Evolutionary conservation across 2,888 invertebrate genomes (phyloP), one percentile per base, ranked within the genome.

Genomic region (Epistrophella euchroma): DNA sequence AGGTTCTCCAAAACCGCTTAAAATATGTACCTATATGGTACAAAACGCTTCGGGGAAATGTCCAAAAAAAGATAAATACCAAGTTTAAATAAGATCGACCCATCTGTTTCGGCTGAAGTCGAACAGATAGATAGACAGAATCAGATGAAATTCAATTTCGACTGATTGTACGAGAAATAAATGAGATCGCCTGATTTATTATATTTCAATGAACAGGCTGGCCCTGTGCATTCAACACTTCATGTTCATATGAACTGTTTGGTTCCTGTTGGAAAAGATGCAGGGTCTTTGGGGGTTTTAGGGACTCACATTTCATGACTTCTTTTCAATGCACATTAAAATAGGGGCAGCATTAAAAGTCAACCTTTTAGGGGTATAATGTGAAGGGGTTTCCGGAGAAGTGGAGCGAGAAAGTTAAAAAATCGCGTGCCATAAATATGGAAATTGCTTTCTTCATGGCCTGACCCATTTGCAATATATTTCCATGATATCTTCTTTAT

Each of bases 391-490:
- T 45, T 66, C 22, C 22, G 4, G 28, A 47, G 52, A 47, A 45
- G 28, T 64, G 47, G 15, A 47, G 47, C 66, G 66, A 28, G 32
- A 73, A 76, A 72, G 80, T 72, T 58, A 19, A 37, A 74, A 71
- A 60, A 86, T 86, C 82, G 86, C 86, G 82, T 86, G 86, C 78
- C 86, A 86, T 86, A 86, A 86, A 86, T 86, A 86, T 86, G 86
- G 86, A 86, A 86, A 86, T 86, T 86, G 86, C 82, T 86, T 86
- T 86, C 74, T 82, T 82, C 77, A 86, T 82, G 71, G 77, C 74
- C 77, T 82, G 86, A 82, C 86, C 85, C 82, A 86, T 86, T 86
- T 86, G 86, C 82, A 86, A 86, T 86, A 86, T 82, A 86, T 86
- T 86, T 86, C 37, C 86, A 82, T 86, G 82, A 82, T 86, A 86